These are phyloP conservation scores for Phylloscopus trochilus DNA, from an alignment of 2,113 vertebrate genomes.

Conservation along the genomic window DNA sequence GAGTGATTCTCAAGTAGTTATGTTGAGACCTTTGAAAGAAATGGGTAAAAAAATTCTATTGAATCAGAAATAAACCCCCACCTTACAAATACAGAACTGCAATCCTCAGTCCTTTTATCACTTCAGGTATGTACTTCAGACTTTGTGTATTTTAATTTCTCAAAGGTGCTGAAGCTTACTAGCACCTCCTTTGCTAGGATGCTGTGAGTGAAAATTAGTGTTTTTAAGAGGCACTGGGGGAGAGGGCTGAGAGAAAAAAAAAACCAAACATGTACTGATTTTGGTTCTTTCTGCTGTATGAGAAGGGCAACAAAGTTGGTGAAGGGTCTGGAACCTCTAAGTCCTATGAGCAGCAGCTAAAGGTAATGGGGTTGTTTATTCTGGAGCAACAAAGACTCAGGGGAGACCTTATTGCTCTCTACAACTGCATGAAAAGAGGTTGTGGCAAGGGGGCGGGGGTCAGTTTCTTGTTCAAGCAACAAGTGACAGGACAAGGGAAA, in stretches of 20 bases:
- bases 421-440: background rate
- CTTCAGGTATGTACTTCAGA: background rate
- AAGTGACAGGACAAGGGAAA: background rate
- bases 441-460: background rate
- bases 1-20: conserved; percentile 96
- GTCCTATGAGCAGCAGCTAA: background rate
- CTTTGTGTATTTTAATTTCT: background rate
- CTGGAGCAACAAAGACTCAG: background rate
- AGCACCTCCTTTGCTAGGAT: background rate
- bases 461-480: background rate
- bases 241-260: background rate
- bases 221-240: background rate
- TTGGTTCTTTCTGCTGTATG: background rate
- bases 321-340: background rate
- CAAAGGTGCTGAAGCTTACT: background rate
- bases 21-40: conserved; percentile 88
- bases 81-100: background rate
- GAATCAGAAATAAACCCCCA: background rate
- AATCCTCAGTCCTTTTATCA: background rate
- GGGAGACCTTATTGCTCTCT: background rate
- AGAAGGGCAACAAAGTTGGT: background rate
- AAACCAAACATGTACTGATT: background rate
- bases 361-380: background rate
- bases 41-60: background rate
- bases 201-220: background rate